Percentiles rank a stretch among this genome's conserved stretches.
phyloP scores from a whole-genome alignment of 2,888 invertebrate genomes.

The Phyllotreta striolata region DNA sequence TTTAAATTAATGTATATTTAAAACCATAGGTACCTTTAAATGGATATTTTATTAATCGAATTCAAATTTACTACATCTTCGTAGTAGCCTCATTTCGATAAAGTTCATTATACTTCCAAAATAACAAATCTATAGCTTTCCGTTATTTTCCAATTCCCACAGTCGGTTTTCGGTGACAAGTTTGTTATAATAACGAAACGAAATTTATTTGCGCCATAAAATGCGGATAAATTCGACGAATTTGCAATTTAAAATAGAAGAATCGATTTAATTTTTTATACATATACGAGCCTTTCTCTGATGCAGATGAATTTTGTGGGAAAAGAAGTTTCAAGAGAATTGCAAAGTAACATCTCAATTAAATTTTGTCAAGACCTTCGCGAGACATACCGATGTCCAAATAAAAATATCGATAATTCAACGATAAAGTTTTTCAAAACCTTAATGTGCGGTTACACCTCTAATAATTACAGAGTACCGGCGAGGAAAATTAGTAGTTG shows the following conservation, averaged over 20 bases:
- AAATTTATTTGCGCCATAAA: slow-evolving; percentile 27
- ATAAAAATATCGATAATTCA: slow-evolving; percentile 31
- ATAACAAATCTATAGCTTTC: slow-evolving; percentile 13
- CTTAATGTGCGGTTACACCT: slow-evolving; percentile 52
- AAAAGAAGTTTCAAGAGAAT: background rate
- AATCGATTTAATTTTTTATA: slow-evolving; percentile 29
- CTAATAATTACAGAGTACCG: slow-evolving; percentile 54
- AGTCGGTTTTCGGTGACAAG: slow-evolving; percentile 15
- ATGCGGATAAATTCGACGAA: slow-evolving; percentile 22
- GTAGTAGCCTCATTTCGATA: slow-evolving; percentile 2
- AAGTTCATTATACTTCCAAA: slow-evolving; percentile 15
- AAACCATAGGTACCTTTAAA: background rate
- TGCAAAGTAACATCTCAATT: slow-evolving; percentile 11
- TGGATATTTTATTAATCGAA: background rate
- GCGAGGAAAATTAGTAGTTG: slow-evolving; percentile 55
- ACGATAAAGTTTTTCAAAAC: slow-evolving; percentile 33
- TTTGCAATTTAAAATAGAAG: slow-evolving; percentile 25
- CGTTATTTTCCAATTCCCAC: slow-evolving; percentile 30
- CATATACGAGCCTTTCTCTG: slow-evolving; percentile 23
- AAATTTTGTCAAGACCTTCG: slow-evolving; percentile 3
- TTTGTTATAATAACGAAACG: slow-evolving; percentile 15
- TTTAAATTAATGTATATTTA: slow-evolving; percentile 3
- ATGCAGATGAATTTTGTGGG: slow-evolving; percentile 4
- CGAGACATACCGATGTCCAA: slow-evolving; percentile 14
- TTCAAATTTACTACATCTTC: background rate